Conservation (phyloP, 2,113 vertebrate species). For the Laticauda laticaudata region DNA sequence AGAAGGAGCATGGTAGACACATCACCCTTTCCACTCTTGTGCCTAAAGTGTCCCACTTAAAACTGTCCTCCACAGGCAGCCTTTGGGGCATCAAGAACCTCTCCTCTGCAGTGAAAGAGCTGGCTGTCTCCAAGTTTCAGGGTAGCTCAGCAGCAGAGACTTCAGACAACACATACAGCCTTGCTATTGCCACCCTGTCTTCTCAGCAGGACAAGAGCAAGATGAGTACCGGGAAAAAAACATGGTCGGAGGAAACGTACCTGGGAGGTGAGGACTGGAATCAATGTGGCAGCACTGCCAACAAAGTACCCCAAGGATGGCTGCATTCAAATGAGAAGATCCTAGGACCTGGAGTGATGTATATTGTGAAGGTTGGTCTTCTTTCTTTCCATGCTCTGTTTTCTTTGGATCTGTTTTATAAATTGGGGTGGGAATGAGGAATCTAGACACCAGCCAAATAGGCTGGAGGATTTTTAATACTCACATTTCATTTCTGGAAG, state of each 20-base stretch:
- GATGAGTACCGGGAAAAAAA: constrained; percentile 82
- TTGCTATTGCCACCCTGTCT: constrained; percentile 76
- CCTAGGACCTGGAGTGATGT: constrained; percentile 94
- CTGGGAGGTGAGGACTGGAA: constrained; percentile 82
- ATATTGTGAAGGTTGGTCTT: constrained; percentile 93
- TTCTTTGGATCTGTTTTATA: constrained; percentile 41
- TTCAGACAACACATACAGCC: constrained; percentile 81
- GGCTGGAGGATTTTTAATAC: constrained; percentile 42
- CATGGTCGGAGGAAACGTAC: constrained; percentile 77
- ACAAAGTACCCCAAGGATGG: constrained; percentile 85
- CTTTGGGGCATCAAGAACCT: constrained; percentile 91
- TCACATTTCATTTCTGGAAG: constrained; percentile 43
- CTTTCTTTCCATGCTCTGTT: constrained; percentile 56
- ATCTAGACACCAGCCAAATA: constrained; percentile 44
- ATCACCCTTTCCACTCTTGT: constrained; percentile 93
- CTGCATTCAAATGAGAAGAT: constrained; percentile 93
- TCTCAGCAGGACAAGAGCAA: constrained; percentile 80
- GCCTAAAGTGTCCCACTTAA: constrained; percentile 97
- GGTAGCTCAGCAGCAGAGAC: constrained; percentile 78
- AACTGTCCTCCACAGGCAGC: constrained; percentile 90
- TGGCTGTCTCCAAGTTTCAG: constrained; percentile 92
- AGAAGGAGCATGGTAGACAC: constrained; percentile 86
- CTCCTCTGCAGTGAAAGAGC: constrained; percentile 95
- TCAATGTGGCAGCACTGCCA: constrained; percentile 74
- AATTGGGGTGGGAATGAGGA: background rate